Conservation (phyloP, 2,113 vertebrate genomes). For the Syrmaticus mikado region DNA sequence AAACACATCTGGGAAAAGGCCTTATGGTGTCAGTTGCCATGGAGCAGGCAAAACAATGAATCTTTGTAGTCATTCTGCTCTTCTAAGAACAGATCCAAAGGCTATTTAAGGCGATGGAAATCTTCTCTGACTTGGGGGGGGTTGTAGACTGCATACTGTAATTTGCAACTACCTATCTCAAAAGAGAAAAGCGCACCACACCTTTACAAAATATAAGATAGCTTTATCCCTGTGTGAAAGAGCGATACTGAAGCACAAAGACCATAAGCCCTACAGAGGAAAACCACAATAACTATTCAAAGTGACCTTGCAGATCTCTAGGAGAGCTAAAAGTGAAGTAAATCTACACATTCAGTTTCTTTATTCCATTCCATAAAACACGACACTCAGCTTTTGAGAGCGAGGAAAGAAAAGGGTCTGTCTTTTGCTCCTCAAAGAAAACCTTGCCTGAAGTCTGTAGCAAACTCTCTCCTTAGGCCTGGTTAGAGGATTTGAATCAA, state of each 20-base stretch:
- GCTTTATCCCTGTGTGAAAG: background rate
- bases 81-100: conserved; percentile 10
- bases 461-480: background rate
- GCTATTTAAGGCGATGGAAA: conserved; percentile 52
- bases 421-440: background rate
- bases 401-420: background rate
- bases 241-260: background rate
- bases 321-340: background rate
- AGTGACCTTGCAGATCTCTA: background rate
- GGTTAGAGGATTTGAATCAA: background rate
- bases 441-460: background rate
- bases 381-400: accelerated
- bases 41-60: conserved; percentile 43
- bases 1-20: conserved; percentile 53
- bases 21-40: conserved; percentile 38
- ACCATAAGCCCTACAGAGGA: background rate
- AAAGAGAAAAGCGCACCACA: accelerated
- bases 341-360: background rate
- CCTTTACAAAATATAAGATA: background rate
- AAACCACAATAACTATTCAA: background rate
- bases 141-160: background rate
- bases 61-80: background rate
- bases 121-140: background rate
- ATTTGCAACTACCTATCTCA: background rate
- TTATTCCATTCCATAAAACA: background rate